Evolutionary conservation across 2,888 invertebrate species (phyloP).

Genomic region (Agrotis segetum): DNA sequence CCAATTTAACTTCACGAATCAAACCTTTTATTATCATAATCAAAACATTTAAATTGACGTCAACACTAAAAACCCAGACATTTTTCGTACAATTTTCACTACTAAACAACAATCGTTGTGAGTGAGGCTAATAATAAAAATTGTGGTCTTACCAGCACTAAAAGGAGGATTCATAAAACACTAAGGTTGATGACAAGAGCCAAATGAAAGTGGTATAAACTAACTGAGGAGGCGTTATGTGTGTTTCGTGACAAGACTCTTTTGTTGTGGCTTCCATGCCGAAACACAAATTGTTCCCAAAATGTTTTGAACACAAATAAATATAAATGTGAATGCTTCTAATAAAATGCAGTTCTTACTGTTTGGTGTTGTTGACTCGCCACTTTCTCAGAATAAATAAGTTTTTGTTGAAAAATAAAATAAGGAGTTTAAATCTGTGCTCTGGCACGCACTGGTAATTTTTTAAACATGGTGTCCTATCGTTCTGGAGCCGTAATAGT

Average conservation of each 20-base stretch:
- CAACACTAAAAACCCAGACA: constrained; percentile 6
- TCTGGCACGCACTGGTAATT: background rate
- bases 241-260: constrained; percentile 56
- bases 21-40: no score
- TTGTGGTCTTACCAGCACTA: constrained; percentile 14
- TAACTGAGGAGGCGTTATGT: constrained; percentile 49
- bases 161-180: constrained; percentile 52
- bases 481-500: no score
- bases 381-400: background rate
- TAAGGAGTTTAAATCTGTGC: background rate
- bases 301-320: constrained; percentile 32
- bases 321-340: constrained; percentile 16
- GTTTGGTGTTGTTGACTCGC: background rate
- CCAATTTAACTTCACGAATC: no score
- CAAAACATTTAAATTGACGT: background rate
- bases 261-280: constrained; percentile 27
- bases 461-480: no score
- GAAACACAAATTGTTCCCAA: constrained; percentile 37
- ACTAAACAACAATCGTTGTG: constrained; percentile 10
- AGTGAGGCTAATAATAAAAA: background rate
- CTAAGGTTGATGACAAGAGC: constrained; percentile 34
- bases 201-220: constrained; percentile 51
- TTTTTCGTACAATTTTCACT: constrained; percentile 3
- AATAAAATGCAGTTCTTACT: constrained; percentile 42
- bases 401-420: constrained; percentile 10